A percentile compares a stretch with the other conserved stretches of the same genome.
These are phyloP conservation scores for Chromobotia macracanthus DNA, from an alignment of 2,797 vertebrate species.

Conservation along the genomic window DNA sequence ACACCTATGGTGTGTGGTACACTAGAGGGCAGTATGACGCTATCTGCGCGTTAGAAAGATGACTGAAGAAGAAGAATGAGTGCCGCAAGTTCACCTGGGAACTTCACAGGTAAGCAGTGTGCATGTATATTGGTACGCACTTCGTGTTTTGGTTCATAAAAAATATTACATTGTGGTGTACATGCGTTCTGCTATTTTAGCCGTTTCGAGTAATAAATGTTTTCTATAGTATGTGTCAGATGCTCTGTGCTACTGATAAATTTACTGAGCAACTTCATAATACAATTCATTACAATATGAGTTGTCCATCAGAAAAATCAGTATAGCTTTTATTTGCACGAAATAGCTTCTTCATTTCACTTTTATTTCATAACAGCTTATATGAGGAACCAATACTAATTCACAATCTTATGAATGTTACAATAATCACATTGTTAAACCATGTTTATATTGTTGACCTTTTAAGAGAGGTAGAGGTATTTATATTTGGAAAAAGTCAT, in stretches of 20 bases:
- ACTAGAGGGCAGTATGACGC: slow-evolving; percentile 12
- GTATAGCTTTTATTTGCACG: background rate
- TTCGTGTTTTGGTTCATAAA: background rate
- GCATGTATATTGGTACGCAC: background rate
- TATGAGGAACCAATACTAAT: background rate
- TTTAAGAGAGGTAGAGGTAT: background rate
- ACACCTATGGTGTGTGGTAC: background rate
- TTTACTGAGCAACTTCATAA: too few relatives aligned
- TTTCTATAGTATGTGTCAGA: background rate
- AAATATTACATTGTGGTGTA: background rate
- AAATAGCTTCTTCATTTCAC: background rate
- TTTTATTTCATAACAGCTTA: background rate
- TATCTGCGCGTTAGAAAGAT: background rate
- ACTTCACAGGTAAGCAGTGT: background rate
- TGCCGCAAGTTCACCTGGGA: slow-evolving; percentile 13
- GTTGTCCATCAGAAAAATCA: too few relatives aligned
- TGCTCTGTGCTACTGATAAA: background rate
- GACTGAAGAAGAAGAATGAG: background rate
- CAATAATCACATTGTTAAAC: background rate
- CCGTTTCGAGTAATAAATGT: background rate
- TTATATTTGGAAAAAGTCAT: background rate
- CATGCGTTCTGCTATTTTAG: background rate
- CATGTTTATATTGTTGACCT: background rate
- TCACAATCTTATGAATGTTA: too few relatives aligned
- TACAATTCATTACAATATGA: background rate